Conservation (phyloP, 2,888 invertebrate species). For the Drosophila antonietae region DNA sequence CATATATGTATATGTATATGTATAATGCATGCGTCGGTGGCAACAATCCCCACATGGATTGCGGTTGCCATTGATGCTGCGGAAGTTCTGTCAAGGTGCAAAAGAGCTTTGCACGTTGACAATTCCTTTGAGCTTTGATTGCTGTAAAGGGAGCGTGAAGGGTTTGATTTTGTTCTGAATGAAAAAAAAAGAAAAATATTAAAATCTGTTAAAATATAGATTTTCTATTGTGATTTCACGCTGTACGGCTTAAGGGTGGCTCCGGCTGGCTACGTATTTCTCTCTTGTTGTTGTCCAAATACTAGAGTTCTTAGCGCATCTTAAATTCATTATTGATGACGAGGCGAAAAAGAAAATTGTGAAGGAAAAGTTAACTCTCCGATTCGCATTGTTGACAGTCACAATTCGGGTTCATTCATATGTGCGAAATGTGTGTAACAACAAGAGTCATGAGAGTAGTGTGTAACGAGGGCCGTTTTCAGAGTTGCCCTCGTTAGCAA, state of each 20-base stretch:
- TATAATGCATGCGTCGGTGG: slow-evolving; percentile 50
- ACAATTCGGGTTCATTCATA: slow-evolving; percentile 51
- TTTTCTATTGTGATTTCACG: slow-evolving; percentile 50
- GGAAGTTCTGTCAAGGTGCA: slow-evolving; percentile 55
- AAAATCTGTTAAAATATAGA: slow-evolving; percentile 67
- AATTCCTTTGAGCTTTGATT: slow-evolving; percentile 71
- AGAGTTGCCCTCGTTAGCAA: slow-evolving; percentile 16
- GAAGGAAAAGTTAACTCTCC: slow-evolving; percentile 48
- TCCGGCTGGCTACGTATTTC: background rate
- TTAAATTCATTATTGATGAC: slow-evolving; percentile 68
- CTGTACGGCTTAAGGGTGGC: slow-evolving; percentile 29
- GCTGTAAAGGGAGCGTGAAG: slow-evolving; percentile 18
- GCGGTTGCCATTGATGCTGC: slow-evolving; percentile 53
- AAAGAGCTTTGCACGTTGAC: slow-evolving; percentile 60
- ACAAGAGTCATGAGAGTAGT: slow-evolving; percentile 50
- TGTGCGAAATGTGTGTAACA: slow-evolving; percentile 50
- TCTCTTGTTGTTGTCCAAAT: slow-evolving; percentile 47
- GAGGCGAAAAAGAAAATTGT: slow-evolving; percentile 46
- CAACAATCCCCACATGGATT: slow-evolving; percentile 60
- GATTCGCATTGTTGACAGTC: slow-evolving; percentile 59
- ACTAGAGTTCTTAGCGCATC: slow-evolving; percentile 20
- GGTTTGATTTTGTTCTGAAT: slow-evolving; percentile 14
- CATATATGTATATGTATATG: slow-evolving; percentile 11
- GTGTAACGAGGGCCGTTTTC: slow-evolving; percentile 38
- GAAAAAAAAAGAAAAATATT: slow-evolving; percentile 49